Conservation (phyloP, 1,140 invertebrate species). For the Aphelinus atriplicis region DNA sequence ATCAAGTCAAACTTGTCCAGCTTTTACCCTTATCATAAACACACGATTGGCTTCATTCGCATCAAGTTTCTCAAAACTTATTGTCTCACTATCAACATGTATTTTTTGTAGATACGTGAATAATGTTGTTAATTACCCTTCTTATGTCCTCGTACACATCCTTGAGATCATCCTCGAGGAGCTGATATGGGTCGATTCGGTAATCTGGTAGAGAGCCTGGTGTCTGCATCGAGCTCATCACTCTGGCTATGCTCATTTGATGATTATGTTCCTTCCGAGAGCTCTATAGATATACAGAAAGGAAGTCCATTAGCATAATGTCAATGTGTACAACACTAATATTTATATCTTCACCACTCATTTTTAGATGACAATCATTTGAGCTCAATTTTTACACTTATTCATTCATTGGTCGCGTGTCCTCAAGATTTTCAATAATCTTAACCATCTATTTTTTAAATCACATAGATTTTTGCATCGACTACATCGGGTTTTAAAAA, state of each 20-base stretch:
- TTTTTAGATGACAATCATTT: too few species aligned
- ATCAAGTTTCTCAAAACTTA: too few species aligned
- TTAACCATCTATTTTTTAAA: too few species aligned
- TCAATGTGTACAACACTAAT: background rate
- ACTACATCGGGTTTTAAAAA: too few species aligned
- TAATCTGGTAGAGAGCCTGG: slow-evolving; percentile 80
- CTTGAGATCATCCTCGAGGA: slow-evolving; percentile 85
- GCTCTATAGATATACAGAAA: background rate
- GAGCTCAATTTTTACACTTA: too few species aligned
- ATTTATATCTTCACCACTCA: too few species aligned
- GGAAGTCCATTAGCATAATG: background rate
- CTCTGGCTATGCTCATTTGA: slow-evolving; percentile 59
- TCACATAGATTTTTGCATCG: too few species aligned
- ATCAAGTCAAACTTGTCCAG: too few species aligned
- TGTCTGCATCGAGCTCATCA: slow-evolving; percentile 72
- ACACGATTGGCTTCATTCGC: too few species aligned
- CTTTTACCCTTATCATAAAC: too few species aligned
- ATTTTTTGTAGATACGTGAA: background rate
- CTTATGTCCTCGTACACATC: slow-evolving; percentile 83
- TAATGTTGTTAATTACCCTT: slow-evolving; percentile 70
- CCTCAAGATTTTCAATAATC: too few species aligned
- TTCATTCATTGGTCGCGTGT: too few species aligned
- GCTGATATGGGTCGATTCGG: slow-evolving; percentile 84
- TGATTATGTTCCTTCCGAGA: background rate
- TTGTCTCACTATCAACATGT: background rate